Base-by-base conservation (phyloP, 2,797 vertebrate species). In the Paramormyrops hopkinsi region DNA sequence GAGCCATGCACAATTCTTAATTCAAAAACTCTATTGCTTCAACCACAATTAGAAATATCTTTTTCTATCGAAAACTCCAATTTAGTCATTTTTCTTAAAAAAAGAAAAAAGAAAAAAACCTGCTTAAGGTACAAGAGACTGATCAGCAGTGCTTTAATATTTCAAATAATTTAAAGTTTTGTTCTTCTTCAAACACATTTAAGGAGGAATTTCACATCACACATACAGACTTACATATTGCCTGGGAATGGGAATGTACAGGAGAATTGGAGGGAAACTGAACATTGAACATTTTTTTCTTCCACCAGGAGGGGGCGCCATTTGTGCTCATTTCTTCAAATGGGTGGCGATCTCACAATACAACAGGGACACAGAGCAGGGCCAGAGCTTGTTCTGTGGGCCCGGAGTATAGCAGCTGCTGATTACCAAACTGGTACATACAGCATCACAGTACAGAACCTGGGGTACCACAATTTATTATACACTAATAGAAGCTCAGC, bases 1-100 rank as follows among this genome's bases (percentile, higher is more conserved):
- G 97, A 98, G 97, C 98, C 98, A 99, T 99, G 98, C 98, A 99
- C 97, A 97, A 97, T 98, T 97, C 97, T 97, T 97, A 97, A 96
- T 97, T 98, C 97, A 97, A 97, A 96, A 98, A 97, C 97, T 98
- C 97, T 98, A 98, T 98, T 98, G 97, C 98, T 99, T 99, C 96
- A 98, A 98, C 96, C 97, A 98, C 98, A 97, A 97, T 97, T 97
- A 97, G 98, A 98, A 98, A 97, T 97, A 97, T 96, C 96, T 97
- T 97, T 97, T 96, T 94, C 94, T 95, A 96, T 96, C 95, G 12
- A 90, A 91, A 88, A 17, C 33, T 53, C 73, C 79, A 22, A 88
- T 14, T 65, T 59, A 37, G 50, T 53, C 92, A 93, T 90, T 90
- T 41, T 53, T 93, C 93, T 92, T 93, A 76, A 92, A 93, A 94